phyloP scores from a whole-genome alignment of 1,140 invertebrate genomes.

The Halesus radiatus region DNA sequence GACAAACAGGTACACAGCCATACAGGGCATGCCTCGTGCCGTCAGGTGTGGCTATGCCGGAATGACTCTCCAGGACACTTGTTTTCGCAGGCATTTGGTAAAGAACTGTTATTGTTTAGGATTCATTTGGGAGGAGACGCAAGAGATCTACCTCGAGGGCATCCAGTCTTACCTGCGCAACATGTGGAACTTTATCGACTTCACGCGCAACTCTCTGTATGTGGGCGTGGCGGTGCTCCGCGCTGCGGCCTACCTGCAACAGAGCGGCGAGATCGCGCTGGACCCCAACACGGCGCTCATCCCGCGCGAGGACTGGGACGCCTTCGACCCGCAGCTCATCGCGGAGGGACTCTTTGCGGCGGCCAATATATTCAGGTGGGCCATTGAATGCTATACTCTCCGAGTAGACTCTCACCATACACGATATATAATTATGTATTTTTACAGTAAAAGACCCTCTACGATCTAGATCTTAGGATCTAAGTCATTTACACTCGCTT shows the following conservation, averaged over 20 bases:
- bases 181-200: constrained; percentile 98
- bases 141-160: constrained; percentile 89
- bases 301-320: constrained; percentile 89
- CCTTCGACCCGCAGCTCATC: constrained; percentile 94
- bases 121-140: constrained; percentile 92
- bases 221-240: constrained; percentile 83
- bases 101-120: constrained; percentile 71
- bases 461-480: no score
- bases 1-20: no score
- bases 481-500: no score
- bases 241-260: constrained; percentile 83
- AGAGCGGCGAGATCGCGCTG: constrained; percentile 75
- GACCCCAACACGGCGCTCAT: constrained; percentile 79
- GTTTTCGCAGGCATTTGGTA: no score
- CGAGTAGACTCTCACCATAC: no score
- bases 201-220: constrained; percentile 90
- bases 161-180: constrained; percentile 87
- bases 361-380: constrained; percentile 89
- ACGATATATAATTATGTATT: no score
- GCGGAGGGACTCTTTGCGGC: constrained; percentile 95
- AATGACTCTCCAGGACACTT: no score
- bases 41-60: no score
- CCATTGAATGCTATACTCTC: no score
- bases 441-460: no score
- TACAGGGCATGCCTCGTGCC: no score